Conservation (phyloP, 1,140 invertebrate species). For the Cardiocondyla obscurior region DNA sequence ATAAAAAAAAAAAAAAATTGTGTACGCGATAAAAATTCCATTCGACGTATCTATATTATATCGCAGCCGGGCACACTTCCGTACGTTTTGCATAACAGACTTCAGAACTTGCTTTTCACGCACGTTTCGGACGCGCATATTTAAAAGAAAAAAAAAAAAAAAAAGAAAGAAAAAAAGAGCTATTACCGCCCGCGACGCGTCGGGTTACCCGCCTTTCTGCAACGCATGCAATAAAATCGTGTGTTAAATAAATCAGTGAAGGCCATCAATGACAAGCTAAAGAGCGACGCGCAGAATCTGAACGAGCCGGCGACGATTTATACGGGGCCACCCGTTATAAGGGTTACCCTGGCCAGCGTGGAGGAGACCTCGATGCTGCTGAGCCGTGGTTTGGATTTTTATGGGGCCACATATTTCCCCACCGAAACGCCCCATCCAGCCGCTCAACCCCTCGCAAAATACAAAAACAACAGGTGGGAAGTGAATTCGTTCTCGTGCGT, state of each 20-base stretch:
- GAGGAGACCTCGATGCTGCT: constrained; percentile 92
- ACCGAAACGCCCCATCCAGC: constrained; percentile 89
- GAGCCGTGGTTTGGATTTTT: constrained; percentile 93
- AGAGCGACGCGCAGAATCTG: constrained; percentile 81
- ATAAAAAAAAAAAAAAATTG: background rate
- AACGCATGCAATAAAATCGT: constrained; percentile 35
- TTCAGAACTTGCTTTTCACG: background rate
- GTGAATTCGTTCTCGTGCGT: constrained; percentile 47
- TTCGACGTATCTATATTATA: background rate
- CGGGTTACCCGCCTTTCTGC: background rate
- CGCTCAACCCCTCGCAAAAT: constrained; percentile 83
- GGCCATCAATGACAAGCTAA: constrained; percentile 82
- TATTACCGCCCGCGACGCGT: background rate
- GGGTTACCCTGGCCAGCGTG: constrained; percentile 90
- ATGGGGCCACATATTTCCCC: constrained; percentile 93
- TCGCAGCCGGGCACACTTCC: too few species aligned
- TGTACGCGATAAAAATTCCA: background rate
- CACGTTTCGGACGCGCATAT: background rate
- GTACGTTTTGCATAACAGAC: background rate
- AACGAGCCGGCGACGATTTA: constrained; percentile 85
- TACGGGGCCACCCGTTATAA: constrained; percentile 85
- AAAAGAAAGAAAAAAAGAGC: too few species aligned
- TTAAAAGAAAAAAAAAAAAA: too few species aligned
- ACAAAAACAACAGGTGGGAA: constrained; percentile 84
- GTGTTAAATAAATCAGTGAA: constrained; percentile 76